Evolutionary conservation across 2,888 invertebrate genomes (phyloP), one percentile per base, ranked within the genome.

Genomic region (Drosophila peninsularis): DNA sequence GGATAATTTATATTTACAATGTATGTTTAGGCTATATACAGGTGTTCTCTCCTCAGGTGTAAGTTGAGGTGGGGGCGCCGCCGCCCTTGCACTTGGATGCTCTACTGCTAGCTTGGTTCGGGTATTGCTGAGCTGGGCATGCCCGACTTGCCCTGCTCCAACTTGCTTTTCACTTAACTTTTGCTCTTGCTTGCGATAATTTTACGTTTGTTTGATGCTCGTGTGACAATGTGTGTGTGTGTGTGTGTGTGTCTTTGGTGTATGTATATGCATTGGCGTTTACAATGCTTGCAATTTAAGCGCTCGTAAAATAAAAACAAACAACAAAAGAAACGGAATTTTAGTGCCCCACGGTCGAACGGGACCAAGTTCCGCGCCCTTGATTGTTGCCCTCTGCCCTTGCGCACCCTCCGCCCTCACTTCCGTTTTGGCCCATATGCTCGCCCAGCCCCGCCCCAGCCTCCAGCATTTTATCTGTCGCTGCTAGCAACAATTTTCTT

Each of bases 241-340:
- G 30, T 30, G n/a, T 49, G 14, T 57, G 24, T 36, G 21, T 41
- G 34, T 65, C 9, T 57, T 44, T 55, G 17, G 27, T 30, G 30
- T n/a, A 55, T 30, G 54, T 74, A 55, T 30, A 61, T 74, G 75
- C 58, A 58, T 50, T 47, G 57, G 45, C 64, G 66, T 71, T 75
- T 76, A 63, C 60, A 75, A 76, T 71, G 72, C 72, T 60, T 76
- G 61, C 66, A 63, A 78, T 73, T 76, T 76, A 65, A 78, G 74
- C 36, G 78, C 69, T 78, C 78, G 74, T 78, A 73, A 73, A 76
- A 73, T 39, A 52, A 55, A 19, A 52, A 52, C 52, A 52, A 52
- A 21, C 72, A 63, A 67, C 60, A 54, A 61, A 66, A 62, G 56
- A 32, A 37, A 64, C 47, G 47, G 56, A 45, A 66, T 64, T 73